These are phyloP conservation scores for Cotesia typhae DNA, from an alignment of 1,140 invertebrate species.

Conservation along the genomic window DNA sequence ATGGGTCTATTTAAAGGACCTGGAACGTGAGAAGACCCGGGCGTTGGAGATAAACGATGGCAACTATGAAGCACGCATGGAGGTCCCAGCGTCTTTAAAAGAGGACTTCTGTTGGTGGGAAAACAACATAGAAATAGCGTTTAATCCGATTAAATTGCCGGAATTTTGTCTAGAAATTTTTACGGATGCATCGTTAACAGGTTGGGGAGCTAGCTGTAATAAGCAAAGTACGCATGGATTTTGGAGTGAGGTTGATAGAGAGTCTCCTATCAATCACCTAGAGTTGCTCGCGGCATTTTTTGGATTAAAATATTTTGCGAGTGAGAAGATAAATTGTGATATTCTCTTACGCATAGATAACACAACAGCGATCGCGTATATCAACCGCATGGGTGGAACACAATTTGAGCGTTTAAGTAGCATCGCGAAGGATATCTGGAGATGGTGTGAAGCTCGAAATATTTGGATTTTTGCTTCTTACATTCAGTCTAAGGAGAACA, in stretches of 20 bases:
- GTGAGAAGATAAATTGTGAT: constrained; percentile 14
- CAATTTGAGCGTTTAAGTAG: background rate
- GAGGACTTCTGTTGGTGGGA: constrained; percentile 44
- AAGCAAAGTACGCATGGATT: constrained; percentile 36
- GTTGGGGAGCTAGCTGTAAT: constrained; percentile 43
- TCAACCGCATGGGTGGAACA: constrained; percentile 15
- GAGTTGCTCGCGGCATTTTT: constrained; percentile 45
- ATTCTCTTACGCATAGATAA: constrained; percentile 40
- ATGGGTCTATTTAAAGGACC: constrained; percentile 11
- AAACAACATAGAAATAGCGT: constrained; percentile 28
- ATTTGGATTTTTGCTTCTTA: constrained; percentile 47
- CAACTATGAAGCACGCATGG: background rate
- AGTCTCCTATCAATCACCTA: constrained; percentile 46
- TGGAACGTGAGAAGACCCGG: background rate
- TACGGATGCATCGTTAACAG: constrained; percentile 43
- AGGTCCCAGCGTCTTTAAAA: background rate
- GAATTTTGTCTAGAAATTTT: constrained; percentile 41
- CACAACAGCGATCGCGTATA: constrained; percentile 34
- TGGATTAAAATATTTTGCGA: constrained; percentile 43
- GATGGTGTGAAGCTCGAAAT: constrained; percentile 46
- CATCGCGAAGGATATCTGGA: constrained; percentile 37
- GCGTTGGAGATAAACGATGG: background rate
- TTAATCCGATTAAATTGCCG: constrained; percentile 29
- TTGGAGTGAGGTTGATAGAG: constrained; percentile 36
- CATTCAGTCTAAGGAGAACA: constrained; percentile 44